Percentiles rank a stretch among this genome's conserved stretches.
phyloP scores from a whole-genome alignment of 2,113 vertebrate genomes.

The Xiphias gladius region DNA sequence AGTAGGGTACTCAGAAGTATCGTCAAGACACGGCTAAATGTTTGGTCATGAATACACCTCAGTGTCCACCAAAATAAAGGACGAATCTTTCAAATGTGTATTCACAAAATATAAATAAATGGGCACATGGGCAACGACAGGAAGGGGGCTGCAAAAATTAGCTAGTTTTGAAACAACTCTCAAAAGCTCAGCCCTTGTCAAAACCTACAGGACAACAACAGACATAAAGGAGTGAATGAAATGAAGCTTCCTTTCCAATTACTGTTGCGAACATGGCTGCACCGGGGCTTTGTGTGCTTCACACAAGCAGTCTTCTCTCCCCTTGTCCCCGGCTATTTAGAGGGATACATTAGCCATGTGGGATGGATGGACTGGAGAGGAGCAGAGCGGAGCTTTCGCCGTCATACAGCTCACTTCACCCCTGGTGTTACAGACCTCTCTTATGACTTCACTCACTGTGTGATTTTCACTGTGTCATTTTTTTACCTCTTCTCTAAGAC shows the following conservation, averaged over 20 bases:
- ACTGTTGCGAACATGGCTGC: conserved; percentile 83
- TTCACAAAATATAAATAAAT: conserved; percentile 75
- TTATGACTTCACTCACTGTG: conserved; percentile 86
- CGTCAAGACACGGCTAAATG: conserved; percentile 54
- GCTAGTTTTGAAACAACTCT: conserved; percentile 86
- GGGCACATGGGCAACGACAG: conserved; percentile 27
- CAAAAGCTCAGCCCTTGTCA: conserved; percentile 92
- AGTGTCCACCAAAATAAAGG: conserved; percentile 4
- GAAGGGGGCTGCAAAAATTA: conserved; percentile 85
- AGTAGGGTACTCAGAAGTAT: conserved; percentile 33
- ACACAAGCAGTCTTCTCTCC: conserved; percentile 77
- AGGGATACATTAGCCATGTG: conserved; percentile 86
- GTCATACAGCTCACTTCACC: conserved; percentile 84
- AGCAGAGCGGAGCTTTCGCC: conserved; percentile 70
- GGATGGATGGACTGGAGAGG: conserved; percentile 57
- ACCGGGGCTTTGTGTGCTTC: conserved; percentile 88
- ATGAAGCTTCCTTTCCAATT: conserved; percentile 94
- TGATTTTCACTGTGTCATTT: conserved; percentile 73
- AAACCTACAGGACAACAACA: conserved; percentile 88
- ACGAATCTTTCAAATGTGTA: conserved; percentile 87
- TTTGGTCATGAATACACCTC: conserved; percentile 35
- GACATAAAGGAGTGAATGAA: conserved; percentile 89
- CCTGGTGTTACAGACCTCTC: conserved; percentile 89
- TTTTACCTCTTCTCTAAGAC: conserved; percentile 34
- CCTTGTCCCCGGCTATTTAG: conserved; percentile 85